These are phyloP conservation scores for Strigamia transsilvanica DNA, from an alignment of 2,888 invertebrate species.

Conservation along the genomic window DNA sequence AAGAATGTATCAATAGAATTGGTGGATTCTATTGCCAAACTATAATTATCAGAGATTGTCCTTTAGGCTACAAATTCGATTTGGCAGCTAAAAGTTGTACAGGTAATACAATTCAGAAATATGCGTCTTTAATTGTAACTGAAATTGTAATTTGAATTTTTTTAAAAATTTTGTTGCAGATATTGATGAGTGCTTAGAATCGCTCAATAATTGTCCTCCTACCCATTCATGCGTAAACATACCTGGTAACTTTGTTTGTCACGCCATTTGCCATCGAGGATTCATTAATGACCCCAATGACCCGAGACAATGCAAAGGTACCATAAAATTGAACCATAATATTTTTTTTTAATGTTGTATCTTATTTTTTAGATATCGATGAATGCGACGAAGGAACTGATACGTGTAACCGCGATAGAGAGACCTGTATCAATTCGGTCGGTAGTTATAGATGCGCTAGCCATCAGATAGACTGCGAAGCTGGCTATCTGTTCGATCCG, in stretches of 20 bases:
- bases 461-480: conserved; percentile 63
- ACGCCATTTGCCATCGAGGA: conserved; percentile 12
- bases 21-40: conserved; percentile 64
- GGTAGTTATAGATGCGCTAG: conserved; percentile 67
- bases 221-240: conserved; percentile 82
- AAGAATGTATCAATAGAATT: conserved; percentile 64
- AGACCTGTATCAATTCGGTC: conserved; percentile 67
- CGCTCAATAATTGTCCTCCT: conserved; percentile 61
- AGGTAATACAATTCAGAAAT: conserved; percentile 57
- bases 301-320: conserved; percentile 35
- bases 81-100: conserved; percentile 61
- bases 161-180: conserved; percentile 59
- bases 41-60: conserved; percentile 61
- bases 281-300: conserved; percentile 20
- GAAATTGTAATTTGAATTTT: background rate
- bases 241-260: background rate
- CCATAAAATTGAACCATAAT: background rate
- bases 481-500: conserved; percentile 63
- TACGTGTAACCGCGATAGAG: conserved; percentile 62
- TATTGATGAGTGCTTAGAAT: conserved; percentile 64
- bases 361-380: conserved; percentile 61
- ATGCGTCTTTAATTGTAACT: background rate
- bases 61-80: conserved; percentile 63
- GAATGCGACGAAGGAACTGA: conserved; percentile 62
- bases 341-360: background rate